Base-by-base conservation (phyloP, 64 coral and sea anemone genomes). In the Porites australiensis region DNA sequence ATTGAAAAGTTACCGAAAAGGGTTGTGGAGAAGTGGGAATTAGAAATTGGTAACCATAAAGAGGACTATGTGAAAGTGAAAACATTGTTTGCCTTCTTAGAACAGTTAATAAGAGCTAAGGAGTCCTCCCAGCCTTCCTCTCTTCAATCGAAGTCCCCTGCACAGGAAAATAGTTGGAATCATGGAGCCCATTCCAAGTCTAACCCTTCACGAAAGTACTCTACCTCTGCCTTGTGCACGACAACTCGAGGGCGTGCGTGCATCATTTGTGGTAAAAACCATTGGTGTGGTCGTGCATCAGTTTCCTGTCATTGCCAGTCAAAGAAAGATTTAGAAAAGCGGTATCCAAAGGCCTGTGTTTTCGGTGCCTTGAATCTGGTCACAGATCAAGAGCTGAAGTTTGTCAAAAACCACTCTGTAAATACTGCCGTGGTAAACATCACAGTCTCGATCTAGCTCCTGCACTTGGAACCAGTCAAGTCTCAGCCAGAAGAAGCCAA, bases 251-350 rank as follows among this genome's bases (percentile, higher is more conserved):
- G 8, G 11, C 49, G 37, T 3, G 9, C 20, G n/a, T 79, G 77
- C 13, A 4, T 2, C 3, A n/a, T 80, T 55, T 80, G 77, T 79
- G 19, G 12, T 13, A 19, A 80, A 16, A 62, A 80, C 6, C 77
- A 80, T 14, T 3, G 5, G 18, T 80, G 18, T 58, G 52, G 51
- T 80, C 50, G 21, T 80, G 77, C 15, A 51, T 58, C 16, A 62
- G 6, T 46, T 86, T 86, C 69, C 61, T 86, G 44, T 86, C 59
- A 65, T 49, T 68, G 49, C n/a, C 63, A 23, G 63, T 68, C 4
- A 68, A 86, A 45, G 61, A 86, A 46, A 80, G 77, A 37, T 80
- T 80, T 59, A 80, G 77, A n/a, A 80, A 19, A 18, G 77, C 9
- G 10, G 20, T 49, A 0, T 50, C 76, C 2, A 79, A 49, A 80